Percentiles rank a stretch among this genome's conserved stretches.
phyloP scores from a whole-genome alignment of 1,140 invertebrate species.

The Atopsyche davidsoni region DNA sequence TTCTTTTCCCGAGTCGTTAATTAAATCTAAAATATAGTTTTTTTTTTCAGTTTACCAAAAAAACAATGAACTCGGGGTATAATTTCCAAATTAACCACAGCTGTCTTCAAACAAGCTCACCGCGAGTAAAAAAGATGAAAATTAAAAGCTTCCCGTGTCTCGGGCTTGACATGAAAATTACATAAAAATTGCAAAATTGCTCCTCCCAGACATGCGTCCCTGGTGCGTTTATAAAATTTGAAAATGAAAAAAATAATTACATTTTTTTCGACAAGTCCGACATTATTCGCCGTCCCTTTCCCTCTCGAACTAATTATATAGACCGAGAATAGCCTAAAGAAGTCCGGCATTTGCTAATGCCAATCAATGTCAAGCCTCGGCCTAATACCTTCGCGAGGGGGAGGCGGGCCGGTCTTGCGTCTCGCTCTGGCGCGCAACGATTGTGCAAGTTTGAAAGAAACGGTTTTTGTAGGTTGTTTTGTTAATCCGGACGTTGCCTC shows the following conservation, averaged over 20 bases:
- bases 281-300: constrained; percentile 4
- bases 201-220: no score
- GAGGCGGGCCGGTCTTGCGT: constrained; percentile 5
- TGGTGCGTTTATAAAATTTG: no score
- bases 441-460: no score
- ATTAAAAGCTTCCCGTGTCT: no score
- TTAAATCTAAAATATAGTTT: no score
- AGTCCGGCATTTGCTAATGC: constrained; percentile 22
- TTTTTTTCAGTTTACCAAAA: no score
- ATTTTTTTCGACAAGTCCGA: constrained; percentile 9
- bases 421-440: constrained; percentile 13
- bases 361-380: constrained; percentile 24
- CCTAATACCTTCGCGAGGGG: constrained; percentile 11
- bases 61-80: no score
- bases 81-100: no score
- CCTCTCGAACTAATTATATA: constrained; percentile 8
- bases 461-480: constrained; percentile 8
- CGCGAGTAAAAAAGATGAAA: no score
- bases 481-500: constrained; percentile 6
- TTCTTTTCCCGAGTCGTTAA: no score
- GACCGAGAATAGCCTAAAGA: constrained; percentile 10
- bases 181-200: constrained; percentile 18
- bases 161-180: constrained; percentile 19
- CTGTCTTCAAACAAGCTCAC: no score
- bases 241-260: constrained; percentile 22